Evolutionary conservation across 30 jellyfish, hydroid and myxozoan species (phyloP), one percentile per base, ranked within the genome.

Genomic region (Chironex yamaguchii): DNA sequence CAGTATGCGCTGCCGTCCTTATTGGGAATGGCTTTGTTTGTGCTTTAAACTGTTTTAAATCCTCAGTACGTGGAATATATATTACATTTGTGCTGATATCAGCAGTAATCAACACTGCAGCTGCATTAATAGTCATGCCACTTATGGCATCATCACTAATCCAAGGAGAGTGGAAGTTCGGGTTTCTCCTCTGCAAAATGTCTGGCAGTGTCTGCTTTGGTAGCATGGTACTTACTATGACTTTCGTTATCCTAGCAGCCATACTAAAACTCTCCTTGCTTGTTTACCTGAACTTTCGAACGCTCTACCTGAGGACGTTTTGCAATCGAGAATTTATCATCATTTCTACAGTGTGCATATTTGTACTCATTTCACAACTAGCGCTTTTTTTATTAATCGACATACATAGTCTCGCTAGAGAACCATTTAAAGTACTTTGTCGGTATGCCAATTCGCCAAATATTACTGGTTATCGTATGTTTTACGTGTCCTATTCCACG

Each of bases 1-100:
- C 99, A 9, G 99, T 94, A 22, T 94, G 99, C 72, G 99, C 99
- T 13, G 97, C 99, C 51, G 99, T 94, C 6, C 62, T 94, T 1
- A 94, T 94, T 36, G 99, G 99, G 54, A 94, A 94, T 49, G 97
- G 89, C 1, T 94, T 94, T 54, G 89, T 94, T 50, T 94, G 96
- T 65, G 96, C 97, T 0, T 52, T 94, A 66, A 94, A 88, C 79
- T 94, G 99, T 50, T 94, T 88, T 68, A 91, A 89, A 62, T 67
- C 74, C 34, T 90, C 62, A 36, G 28, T 33, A 53, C 87, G 66
- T 2, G 87, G 82, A 2, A 9, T 77, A 9, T 81, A 88, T 62
- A 72, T 87, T 32, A 94, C 76, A 81, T 89, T 94, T 50, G 84
- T 84, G 2, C 67, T 94, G 66, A 29, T 89, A 1, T 91, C 97